Conservation (phyloP, 2,888 invertebrate species). For the Ephialtes manifestator region DNA sequence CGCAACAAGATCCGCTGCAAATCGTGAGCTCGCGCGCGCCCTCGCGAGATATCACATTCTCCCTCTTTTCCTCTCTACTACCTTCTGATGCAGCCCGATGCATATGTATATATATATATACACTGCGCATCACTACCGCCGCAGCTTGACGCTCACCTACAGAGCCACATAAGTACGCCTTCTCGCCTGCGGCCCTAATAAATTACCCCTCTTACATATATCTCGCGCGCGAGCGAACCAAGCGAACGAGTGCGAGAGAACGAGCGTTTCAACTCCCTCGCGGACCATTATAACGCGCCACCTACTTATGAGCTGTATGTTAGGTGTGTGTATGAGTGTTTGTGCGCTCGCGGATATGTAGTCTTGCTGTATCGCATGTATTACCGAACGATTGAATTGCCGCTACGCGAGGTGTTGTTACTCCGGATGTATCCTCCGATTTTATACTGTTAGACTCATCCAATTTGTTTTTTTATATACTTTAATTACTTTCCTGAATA, state of each 20-base stretch:
- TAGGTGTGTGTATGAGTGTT: conserved; percentile 19
- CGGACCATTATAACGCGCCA: conserved; percentile 71
- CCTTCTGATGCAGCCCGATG: conserved; percentile 60
- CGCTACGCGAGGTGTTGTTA: conserved; percentile 71
- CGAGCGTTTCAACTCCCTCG: conserved; percentile 78
- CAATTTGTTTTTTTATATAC: neutral
- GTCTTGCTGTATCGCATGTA: conserved; percentile 26
- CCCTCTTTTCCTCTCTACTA: conserved; percentile 52
- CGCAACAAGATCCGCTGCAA: conserved; percentile 80
- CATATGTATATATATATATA: conserved; percentile 1
- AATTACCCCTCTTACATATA: conserved; percentile 81
- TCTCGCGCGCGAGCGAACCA: conserved; percentile 54
- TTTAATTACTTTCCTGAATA: neutral
- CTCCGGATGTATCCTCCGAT: conserved; percentile 32
- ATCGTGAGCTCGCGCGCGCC: conserved; percentile 44
- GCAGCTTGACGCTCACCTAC: conserved; percentile 69
- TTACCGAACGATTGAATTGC: conserved; percentile 77
- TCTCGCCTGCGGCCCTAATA: conserved; percentile 81
- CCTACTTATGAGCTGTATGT: conserved; percentile 56
- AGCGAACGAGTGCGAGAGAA: conserved; percentile 56
- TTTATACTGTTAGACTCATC: neutral
- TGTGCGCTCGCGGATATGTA: conserved; percentile 23
- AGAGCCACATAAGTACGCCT: conserved; percentile 74
- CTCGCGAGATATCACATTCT: conserved; percentile 47
- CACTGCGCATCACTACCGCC: conserved; percentile 37